phyloP scores from a whole-genome alignment of 2,888 invertebrate genomes.

The Xanthorhoe designata region DNA sequence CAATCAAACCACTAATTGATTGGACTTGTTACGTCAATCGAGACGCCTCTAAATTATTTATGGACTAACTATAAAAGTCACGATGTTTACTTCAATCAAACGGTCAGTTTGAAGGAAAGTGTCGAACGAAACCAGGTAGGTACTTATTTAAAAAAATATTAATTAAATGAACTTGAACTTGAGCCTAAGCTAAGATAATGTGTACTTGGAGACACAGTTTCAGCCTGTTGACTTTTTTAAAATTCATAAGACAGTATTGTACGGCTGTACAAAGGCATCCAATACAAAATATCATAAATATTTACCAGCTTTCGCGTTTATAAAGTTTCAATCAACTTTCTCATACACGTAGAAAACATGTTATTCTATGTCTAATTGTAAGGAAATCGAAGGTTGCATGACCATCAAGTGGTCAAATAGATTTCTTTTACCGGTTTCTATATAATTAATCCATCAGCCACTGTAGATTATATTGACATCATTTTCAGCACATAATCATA shows the following conservation, averaged over 20 bases:
- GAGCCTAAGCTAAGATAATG: no score
- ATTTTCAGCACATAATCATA: no score
- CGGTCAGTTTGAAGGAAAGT: background rate
- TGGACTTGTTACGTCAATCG: slow-evolving; percentile 5
- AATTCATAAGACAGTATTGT: background rate
- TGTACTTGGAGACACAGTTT: no score
- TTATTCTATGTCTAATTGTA: slow-evolving; percentile 5
- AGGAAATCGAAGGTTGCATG: slow-evolving; percentile 18
- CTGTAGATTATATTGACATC: no score
- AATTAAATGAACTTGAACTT: background rate
- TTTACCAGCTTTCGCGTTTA: slow-evolving; percentile 1
- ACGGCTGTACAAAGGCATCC: no score
- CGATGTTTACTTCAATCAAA: slow-evolving; percentile 9
- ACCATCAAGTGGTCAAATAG: slow-evolving; percentile 17
- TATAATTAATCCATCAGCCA: background rate
- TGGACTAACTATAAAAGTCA: background rate
- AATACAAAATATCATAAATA: background rate
- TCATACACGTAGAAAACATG: slow-evolving; percentile 18
- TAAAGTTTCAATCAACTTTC: slow-evolving; percentile 28
- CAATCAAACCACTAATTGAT: background rate
- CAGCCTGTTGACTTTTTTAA: background rate
- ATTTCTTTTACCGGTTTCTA: slow-evolving; percentile 11
- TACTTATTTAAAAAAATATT: background rate
- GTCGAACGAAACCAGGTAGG: no score
- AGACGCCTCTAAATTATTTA: slow-evolving; percentile 8